A percentile compares a stretch with the other conserved stretches of the same genome.
Conservation (phyloP, 2,797 vertebrate genomes). For the Acanthurus leucopareius region DNA sequence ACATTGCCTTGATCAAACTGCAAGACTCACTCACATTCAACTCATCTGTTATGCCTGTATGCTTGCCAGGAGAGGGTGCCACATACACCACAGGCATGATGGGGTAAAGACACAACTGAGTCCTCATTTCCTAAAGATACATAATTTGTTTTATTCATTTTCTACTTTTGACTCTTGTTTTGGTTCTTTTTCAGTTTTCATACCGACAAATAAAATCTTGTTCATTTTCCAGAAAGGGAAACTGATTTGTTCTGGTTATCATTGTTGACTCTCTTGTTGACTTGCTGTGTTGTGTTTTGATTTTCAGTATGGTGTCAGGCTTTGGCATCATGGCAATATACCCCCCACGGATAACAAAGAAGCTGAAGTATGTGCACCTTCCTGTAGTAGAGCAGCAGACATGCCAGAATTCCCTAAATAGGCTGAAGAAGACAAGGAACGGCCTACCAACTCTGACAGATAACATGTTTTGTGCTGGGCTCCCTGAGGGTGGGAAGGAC, state of each 20-base stretch:
- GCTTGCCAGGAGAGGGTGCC: conserved; percentile 67
- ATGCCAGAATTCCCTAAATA: conserved; percentile 40
- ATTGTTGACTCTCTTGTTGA: neutral
- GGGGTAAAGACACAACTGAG: conserved; percentile 62
- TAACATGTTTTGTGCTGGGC: conserved; percentile 83
- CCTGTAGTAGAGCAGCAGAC: conserved; percentile 63
- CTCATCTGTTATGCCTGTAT: conserved; percentile 77
- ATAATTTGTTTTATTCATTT: neutral
- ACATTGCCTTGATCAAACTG: conserved; percentile 81
- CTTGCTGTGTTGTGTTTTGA: neutral
- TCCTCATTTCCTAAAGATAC: neutral
- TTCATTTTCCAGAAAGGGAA: neutral
- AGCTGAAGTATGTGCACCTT: conserved; percentile 62
- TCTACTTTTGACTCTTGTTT: neutral
- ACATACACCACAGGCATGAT: conserved; percentile 17
- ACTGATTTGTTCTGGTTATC: neutral
- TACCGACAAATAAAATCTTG: neutral
- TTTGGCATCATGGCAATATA: conserved; percentile 25
- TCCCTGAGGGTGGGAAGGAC: conserved; percentile 65
- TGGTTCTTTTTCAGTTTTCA: neutral
- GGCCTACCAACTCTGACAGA: conserved; percentile 38
- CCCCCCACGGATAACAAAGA: fast-evolving
- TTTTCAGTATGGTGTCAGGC: conserved; percentile 72
- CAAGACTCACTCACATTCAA: conserved; percentile 59
- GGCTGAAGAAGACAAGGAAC: fast-evolving